Percentiles rank a stretch among this genome's conserved stretches.
Evolutionary conservation across 2,113 vertebrate genomes (phyloP).

Genomic region (Nothocercus nigrocapillus): DNA sequence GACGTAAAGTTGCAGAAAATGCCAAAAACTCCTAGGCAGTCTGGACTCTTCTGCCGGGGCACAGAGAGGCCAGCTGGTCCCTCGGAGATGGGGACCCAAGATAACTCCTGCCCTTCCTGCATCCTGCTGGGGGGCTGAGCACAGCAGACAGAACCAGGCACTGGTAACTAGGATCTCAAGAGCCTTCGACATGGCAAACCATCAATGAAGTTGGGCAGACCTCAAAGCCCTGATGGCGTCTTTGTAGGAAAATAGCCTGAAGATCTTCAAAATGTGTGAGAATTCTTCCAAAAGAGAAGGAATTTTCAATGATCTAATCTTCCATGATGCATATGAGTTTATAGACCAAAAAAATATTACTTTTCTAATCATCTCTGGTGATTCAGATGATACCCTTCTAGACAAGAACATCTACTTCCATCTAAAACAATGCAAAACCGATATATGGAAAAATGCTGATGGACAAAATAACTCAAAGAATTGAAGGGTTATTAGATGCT

Average conservation of each 20-base stretch:
- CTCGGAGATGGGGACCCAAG: not conserved
- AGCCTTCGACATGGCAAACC: not conserved
- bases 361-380: not conserved
- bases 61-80: not conserved
- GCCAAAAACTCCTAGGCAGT: not conserved
- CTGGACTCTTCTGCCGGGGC: not conserved
- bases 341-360: not conserved
- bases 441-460: not conserved
- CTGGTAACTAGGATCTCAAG: accelerated
- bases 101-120: not conserved
- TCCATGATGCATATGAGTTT: not conserved
- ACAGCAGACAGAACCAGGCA: not conserved
- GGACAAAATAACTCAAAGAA: not conserved
- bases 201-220: not conserved
- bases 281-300: not conserved
- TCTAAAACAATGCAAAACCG: not conserved
- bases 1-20: not conserved
- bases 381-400: not conserved
- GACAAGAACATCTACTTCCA: not conserved
- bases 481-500: not conserved
- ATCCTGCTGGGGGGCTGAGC: not conserved
- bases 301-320: not conserved
- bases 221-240: not conserved
- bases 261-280: not conserved
- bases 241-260: not conserved